Percentiles rank a stretch among this genome's conserved stretches.
Evolutionary conservation across 1,140 invertebrate species (phyloP).

Genomic region (Papilio polytes): DNA sequence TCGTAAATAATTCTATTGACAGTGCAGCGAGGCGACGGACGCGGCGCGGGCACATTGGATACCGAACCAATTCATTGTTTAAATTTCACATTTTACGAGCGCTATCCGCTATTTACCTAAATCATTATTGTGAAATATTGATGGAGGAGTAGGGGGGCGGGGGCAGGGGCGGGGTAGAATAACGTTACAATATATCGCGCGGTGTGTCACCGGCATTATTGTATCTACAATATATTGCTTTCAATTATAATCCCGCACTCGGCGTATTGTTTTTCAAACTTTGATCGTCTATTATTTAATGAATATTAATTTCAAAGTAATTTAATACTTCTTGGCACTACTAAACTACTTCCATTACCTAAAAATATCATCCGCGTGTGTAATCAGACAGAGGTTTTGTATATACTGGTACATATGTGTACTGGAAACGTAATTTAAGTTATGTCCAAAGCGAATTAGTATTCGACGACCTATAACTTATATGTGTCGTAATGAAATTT

Average conservation of each 20-base stretch:
- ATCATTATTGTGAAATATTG: constrained; percentile 40
- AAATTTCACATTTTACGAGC: constrained; percentile 26
- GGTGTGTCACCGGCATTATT: constrained; percentile 34
- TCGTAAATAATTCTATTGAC: constrained; percentile 50
- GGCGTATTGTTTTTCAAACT: neutral
- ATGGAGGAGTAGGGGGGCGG: neutral
- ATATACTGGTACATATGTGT: too few relatives aligned
- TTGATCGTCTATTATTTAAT: neutral
- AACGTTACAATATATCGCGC: neutral
- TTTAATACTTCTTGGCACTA: too few relatives aligned
- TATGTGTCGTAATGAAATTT: too few relatives aligned
- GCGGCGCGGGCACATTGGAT: constrained; percentile 46
- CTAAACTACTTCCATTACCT: too few relatives aligned
- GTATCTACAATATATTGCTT: constrained; percentile 27
- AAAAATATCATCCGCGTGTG: too few relatives aligned
- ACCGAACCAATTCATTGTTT: constrained; percentile 41
- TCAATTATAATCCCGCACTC: constrained; percentile 11
- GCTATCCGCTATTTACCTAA: constrained; percentile 27
- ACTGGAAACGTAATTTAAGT: too few relatives aligned
- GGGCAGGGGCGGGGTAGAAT: neutral
- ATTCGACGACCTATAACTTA: too few relatives aligned
- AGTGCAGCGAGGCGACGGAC: constrained; percentile 28
- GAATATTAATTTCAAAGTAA: neutral
- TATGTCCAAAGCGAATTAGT: too few relatives aligned
- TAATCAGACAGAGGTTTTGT: too few relatives aligned